Percentiles rank a stretch among this genome's conserved stretches.
Evolutionary conservation across 2,888 invertebrate genomes (phyloP).

Genomic region (Thalpophila matura): DNA sequence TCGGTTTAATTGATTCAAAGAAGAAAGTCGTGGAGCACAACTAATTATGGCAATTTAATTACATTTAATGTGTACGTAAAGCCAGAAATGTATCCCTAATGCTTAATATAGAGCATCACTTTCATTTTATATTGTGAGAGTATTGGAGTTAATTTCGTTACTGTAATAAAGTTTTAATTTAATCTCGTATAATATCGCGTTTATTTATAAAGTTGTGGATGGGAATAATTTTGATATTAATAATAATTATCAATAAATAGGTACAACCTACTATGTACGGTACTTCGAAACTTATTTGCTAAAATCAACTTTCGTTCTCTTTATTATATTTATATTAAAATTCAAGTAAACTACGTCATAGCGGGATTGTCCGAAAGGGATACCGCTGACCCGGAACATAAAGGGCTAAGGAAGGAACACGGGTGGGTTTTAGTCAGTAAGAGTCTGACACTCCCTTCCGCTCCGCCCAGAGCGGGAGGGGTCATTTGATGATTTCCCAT

Average conservation of each 20-base stretch:
- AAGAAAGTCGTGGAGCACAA: slow-evolving; percentile 33
- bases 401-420: no score
- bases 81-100: slow-evolving; percentile 8
- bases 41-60: slow-evolving; percentile 33
- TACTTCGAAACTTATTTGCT: not conserved
- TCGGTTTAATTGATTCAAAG: slow-evolving; percentile 28
- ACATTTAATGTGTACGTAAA: slow-evolving; percentile 31
- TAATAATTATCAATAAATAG: no score
- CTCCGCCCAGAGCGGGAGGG: no score
- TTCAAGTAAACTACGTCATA: no score
- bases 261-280: not conserved
- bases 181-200: slow-evolving; percentile 25
- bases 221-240: not conserved
- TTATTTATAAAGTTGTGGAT: slow-evolving; percentile 10
- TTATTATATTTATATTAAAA: slow-evolving; percentile 1
- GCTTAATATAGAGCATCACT: slow-evolving; percentile 38
- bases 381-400: no score
- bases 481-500: no score
- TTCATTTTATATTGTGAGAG: slow-evolving; percentile 1
- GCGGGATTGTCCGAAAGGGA: no score
- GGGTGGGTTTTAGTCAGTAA: no score
- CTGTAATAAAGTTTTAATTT: slow-evolving; percentile 24
- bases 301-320: not conserved
- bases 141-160: slow-evolving; percentile 15
- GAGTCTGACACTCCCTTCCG: no score